These are phyloP conservation scores for Percina caprodes DNA, from an alignment of 2,113 vertebrate species.

Conservation along the genomic window DNA sequence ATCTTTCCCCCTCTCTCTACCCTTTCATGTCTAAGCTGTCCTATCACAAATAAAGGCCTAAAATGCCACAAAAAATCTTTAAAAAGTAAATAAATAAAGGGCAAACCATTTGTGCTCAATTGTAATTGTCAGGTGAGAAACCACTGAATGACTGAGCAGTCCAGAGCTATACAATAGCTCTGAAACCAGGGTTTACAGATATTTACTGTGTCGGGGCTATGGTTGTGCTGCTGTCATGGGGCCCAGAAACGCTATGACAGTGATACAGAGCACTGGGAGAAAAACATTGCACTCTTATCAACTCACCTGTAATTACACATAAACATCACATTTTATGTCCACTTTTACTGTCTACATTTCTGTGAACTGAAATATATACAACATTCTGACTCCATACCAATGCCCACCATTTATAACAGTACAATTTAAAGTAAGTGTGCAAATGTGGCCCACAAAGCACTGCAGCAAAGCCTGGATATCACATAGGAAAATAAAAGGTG, in stretches of 20 bases:
- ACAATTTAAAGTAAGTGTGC: not conserved
- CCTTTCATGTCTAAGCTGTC: too few species aligned
- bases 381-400: not conserved
- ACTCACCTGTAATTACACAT: not conserved
- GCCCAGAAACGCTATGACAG: slow-evolving; percentile 4
- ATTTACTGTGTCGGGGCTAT: slow-evolving; percentile 21
- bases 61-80: too few species aligned
- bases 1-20: too few species aligned
- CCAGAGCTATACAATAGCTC: not conserved
- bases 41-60: too few species aligned
- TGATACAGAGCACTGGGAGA: not conserved
- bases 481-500: not conserved
- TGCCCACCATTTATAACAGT: not conserved
- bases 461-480: slow-evolving; percentile 15
- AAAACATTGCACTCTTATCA: slow-evolving; percentile 4
- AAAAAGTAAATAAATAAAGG: not conserved
- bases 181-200: slow-evolving; percentile 3
- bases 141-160: slow-evolving; percentile 34
- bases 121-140: not conserved
- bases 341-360: not conserved
- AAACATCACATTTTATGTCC: not conserved
- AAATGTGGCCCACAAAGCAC: slow-evolving; percentile 5
- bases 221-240: slow-evolving; percentile 10
- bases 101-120: not conserved
- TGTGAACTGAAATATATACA: not conserved